Conservation (phyloP, 2,113 vertebrate genomes). For the Sitta europaea region DNA sequence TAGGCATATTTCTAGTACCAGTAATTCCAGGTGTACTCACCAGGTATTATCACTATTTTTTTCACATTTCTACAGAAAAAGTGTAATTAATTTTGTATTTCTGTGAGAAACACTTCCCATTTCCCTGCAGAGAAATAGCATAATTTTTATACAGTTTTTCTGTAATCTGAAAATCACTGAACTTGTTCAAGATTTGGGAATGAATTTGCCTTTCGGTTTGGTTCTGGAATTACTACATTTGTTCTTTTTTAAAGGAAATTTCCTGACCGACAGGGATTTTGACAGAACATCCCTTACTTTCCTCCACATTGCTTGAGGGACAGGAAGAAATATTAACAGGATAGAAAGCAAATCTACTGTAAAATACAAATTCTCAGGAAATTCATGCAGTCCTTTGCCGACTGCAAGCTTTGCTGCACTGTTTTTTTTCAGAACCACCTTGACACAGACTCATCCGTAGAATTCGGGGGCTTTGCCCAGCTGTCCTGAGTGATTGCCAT, state of each 20-base stretch:
- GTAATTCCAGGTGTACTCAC: background rate
- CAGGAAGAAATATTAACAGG: background rate
- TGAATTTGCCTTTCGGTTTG: background rate
- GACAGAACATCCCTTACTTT: background rate
- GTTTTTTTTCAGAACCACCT: background rate
- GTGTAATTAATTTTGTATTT: background rate
- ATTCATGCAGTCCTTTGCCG: background rate
- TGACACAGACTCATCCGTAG: background rate
- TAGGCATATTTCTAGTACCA: background rate
- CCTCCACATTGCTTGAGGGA: background rate
- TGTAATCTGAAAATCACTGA: background rate
- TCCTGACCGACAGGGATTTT: background rate
- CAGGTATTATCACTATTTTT: background rate
- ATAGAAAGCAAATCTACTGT: background rate
- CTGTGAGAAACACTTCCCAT: background rate
- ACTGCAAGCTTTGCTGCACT: background rate
- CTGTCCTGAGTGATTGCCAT: background rate
- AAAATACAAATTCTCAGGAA: accelerated
- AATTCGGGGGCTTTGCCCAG: background rate
- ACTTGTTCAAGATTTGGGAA: background rate
- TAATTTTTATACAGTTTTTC: background rate
- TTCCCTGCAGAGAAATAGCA: background rate
- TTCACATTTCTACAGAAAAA: background rate
- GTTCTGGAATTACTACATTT: background rate
- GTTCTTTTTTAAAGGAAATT: background rate